A percentile compares a stretch with the other conserved stretches of the same genome.
These are phyloP conservation scores for Siniperca undulata DNA, from an alignment of 2,797 vertebrate species.

Conservation along the genomic window DNA sequence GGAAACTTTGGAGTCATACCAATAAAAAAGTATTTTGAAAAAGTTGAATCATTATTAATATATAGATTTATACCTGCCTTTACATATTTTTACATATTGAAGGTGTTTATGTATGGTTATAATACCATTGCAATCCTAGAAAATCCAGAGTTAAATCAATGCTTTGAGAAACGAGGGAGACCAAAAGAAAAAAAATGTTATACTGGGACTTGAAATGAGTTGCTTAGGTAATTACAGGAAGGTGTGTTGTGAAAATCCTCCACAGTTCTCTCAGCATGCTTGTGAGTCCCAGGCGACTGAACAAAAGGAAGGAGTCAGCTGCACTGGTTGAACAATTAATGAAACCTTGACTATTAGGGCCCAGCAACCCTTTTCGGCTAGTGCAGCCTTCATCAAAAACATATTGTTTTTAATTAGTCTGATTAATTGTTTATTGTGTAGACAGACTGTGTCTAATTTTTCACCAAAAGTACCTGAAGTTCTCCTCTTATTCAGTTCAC, in stretches of 20 bases:
- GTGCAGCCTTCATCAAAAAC: constrained; percentile 62
- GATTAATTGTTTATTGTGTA: constrained; percentile 41
- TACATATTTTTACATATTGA: constrained; percentile 53
- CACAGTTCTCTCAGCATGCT: constrained; percentile 34
- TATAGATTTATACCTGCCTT: constrained; percentile 55
- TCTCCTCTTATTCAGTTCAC: constrained; percentile 42
- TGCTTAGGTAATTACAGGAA: constrained; percentile 61
- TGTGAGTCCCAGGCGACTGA: constrained; percentile 54
- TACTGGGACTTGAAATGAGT: constrained; percentile 41
- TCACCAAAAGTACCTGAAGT: constrained; percentile 60
- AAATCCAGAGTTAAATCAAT: constrained; percentile 38
- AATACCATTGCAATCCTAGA: constrained; percentile 45
- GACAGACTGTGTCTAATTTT: constrained; percentile 27
- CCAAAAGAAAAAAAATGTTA: neutral
- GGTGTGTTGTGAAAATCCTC: constrained; percentile 47
- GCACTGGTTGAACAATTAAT: constrained; percentile 52
- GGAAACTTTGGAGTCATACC: constrained; percentile 14
- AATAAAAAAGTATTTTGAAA: constrained; percentile 46
- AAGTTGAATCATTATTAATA: constrained; percentile 62
- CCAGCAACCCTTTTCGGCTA: constrained; percentile 16
- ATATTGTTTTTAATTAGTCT: constrained; percentile 74
- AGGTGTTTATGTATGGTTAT: constrained; percentile 24
- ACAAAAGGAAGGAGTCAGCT: constrained; percentile 59
- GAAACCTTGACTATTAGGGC: constrained; percentile 44
- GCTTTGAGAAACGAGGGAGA: constrained; percentile 24